Conservation (phyloP, 30 jellyfish, hydroid and myxozoan genomes). For the Catostylus mosaicus region DNA sequence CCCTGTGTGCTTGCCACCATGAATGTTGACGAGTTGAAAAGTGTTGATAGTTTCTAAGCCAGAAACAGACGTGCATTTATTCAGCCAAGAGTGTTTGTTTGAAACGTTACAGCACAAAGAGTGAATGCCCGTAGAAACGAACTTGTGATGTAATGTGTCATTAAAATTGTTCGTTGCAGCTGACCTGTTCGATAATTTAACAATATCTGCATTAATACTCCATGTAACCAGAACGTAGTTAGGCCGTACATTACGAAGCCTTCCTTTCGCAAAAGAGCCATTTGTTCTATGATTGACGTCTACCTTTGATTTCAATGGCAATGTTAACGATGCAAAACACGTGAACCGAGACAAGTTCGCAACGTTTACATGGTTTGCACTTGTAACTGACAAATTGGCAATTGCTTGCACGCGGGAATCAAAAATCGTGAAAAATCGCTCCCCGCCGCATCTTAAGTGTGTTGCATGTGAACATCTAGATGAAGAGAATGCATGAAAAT, state of each 20-base stretch:
- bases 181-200: constrained; percentile 32
- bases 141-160: constrained; percentile 16
- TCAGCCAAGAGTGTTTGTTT: constrained; percentile 16
- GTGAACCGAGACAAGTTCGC: constrained; percentile 6
- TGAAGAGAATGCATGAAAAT: no score
- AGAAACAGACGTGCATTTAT: constrained; percentile 14
- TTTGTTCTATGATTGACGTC: background rate
- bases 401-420: constrained; percentile 8
- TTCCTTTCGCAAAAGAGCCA: background rate
- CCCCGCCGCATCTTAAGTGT: constrained; percentile 52
- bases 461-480: constrained; percentile 33
- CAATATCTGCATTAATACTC: constrained; percentile 16
- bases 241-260: background rate
- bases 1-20: constrained; percentile 43
- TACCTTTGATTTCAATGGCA: background rate
- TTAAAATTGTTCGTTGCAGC: background rate
- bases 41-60: constrained; percentile 31
- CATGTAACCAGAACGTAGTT: constrained; percentile 13
- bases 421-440: constrained; percentile 18
- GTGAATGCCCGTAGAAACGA: constrained; percentile 10
- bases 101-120: constrained; percentile 29
- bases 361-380: background rate
- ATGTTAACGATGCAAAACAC: constrained; percentile 10
- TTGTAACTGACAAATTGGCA: constrained; percentile 6
- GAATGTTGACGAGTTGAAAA: constrained; percentile 17